phyloP scores from a whole-genome alignment of 2,113 vertebrate genomes.

The Progne subis region DNA sequence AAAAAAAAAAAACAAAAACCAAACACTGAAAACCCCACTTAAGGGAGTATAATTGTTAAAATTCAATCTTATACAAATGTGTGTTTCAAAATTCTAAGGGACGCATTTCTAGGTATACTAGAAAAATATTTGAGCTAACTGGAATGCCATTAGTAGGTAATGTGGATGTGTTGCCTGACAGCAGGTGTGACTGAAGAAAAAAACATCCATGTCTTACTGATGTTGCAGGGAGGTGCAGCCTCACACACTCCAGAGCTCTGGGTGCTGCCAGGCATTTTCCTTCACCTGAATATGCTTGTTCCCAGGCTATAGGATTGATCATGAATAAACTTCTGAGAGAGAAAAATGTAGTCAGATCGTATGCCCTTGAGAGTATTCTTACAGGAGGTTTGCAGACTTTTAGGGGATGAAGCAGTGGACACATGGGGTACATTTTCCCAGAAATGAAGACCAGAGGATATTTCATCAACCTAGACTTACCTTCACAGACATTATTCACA shows the following conservation, averaged over 20 bases:
- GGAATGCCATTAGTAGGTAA: neutral
- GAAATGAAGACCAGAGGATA: neutral
- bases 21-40: neutral
- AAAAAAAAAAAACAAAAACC: too few species aligned
- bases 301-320: neutral
- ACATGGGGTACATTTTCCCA: neutral
- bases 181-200: neutral
- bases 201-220: neutral
- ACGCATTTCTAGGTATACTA: neutral
- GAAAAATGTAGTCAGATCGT: neutral
- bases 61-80: neutral
- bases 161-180: neutral
- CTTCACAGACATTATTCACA: neutral
- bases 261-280: neutral
- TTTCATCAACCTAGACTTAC: rapidly evolving
- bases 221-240: neutral
- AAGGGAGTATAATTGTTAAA: neutral
- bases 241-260: neutral
- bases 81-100: neutral
- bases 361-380: neutral
- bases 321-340: neutral
- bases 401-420: neutral
- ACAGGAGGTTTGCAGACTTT: neutral
- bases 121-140: neutral
- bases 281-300: neutral